These are phyloP conservation scores for Notothenia rossii DNA, from an alignment of 2,113 vertebrate species.

Conservation along the genomic window DNA sequence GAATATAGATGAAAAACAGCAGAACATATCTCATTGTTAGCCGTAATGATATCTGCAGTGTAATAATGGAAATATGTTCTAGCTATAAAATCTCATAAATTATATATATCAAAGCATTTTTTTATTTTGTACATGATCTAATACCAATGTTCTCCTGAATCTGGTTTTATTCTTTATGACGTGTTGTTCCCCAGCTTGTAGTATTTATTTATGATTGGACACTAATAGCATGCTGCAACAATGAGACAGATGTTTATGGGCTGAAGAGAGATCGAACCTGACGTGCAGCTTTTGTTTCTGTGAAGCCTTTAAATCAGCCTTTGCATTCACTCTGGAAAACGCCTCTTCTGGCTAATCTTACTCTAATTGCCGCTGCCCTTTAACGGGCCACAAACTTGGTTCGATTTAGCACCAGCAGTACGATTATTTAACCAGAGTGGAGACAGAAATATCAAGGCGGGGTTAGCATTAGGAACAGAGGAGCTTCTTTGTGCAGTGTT, in stretches of 20 bases:
- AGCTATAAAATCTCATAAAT: neutral
- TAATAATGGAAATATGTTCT: slow-evolving; percentile 6
- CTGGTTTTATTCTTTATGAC: slow-evolving; percentile 2
- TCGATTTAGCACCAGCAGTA: slow-evolving; percentile 54
- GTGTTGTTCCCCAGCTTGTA: slow-evolving; percentile 17
- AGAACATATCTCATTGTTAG: slow-evolving; percentile 24
- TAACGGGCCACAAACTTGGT: slow-evolving; percentile 48
- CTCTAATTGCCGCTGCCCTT: slow-evolving; percentile 58
- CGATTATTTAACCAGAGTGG: slow-evolving; percentile 59
- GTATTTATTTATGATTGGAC: slow-evolving; percentile 60
- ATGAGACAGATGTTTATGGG: slow-evolving; percentile 38
- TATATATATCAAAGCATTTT: slow-evolving; percentile 13
- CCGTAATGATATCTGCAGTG: slow-evolving; percentile 23
- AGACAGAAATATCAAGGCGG: slow-evolving; percentile 60
- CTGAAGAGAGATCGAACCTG: slow-evolving; percentile 30
- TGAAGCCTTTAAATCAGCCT: slow-evolving; percentile 54
- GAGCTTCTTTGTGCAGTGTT: slow-evolving; percentile 55
- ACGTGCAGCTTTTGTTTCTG: slow-evolving; percentile 41
- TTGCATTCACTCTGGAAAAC: slow-evolving; percentile 43
- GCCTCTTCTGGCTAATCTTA: slow-evolving; percentile 55
- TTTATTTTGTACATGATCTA: slow-evolving; percentile 25
- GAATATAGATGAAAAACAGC: slow-evolving; percentile 10
- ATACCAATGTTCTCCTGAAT: slow-evolving; percentile 32
- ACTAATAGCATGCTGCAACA: slow-evolving; percentile 50
- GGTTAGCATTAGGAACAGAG: slow-evolving; percentile 51